A percentile compares a stretch with the other conserved stretches of the same genome.
phyloP scores from a whole-genome alignment of 2,888 invertebrate species.

The Ariolimax columbianus region DNA sequence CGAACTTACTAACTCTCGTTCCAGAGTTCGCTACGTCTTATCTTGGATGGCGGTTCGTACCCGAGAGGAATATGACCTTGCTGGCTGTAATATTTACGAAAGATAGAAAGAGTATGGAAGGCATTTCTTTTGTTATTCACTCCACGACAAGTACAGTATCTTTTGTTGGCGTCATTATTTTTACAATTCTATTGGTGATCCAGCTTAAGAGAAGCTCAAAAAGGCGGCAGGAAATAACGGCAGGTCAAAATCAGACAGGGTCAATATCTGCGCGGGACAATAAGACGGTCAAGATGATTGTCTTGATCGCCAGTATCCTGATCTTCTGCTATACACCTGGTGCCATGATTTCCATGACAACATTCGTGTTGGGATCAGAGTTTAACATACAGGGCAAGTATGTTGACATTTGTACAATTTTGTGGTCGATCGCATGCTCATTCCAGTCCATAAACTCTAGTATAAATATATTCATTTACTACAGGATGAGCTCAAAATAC shows the following conservation, averaged over 20 bases:
- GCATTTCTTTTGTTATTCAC: neutral
- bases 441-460: neutral
- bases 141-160: neutral
- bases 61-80: neutral
- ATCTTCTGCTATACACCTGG: neutral
- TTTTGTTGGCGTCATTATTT: neutral
- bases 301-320: neutral
- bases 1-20: neutral
- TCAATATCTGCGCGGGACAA: neutral
- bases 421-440: neutral
- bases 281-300: neutral
- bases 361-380: neutral
- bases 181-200: neutral
- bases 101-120: neutral
- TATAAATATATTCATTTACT: neutral
- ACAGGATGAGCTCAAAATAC: neutral
- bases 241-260: neutral
- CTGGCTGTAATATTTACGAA: neutral
- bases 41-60: neutral
- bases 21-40: slow-evolving; percentile 11
- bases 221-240: neutral
- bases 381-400: neutral
- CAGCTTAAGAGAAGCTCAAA: neutral
- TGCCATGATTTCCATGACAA: neutral
- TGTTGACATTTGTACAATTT: neutral